Conservation (phyloP, 2,797 vertebrate species). For the Mareca strepera region DNA sequence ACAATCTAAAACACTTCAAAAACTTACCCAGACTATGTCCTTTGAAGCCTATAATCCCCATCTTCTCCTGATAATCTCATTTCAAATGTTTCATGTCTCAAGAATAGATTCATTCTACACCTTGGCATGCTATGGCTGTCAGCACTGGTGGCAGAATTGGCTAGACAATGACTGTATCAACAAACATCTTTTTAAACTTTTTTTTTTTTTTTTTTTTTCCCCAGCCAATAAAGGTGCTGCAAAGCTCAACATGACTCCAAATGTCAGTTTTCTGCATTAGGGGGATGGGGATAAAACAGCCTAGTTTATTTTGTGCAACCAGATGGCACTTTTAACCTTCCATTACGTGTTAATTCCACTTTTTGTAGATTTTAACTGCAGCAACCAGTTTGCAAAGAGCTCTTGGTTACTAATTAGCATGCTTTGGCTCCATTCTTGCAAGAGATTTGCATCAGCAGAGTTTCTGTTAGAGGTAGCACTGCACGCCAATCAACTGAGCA, state of each 20-base stretch:
- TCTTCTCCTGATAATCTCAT: background rate
- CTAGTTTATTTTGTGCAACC: background rate
- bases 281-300: background rate
- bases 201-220: background rate
- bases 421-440: background rate
- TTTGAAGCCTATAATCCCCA: background rate
- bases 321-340: background rate
- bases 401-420: conserved; percentile 20
- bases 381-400: background rate
- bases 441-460: conserved; percentile 10
- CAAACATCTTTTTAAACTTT: background rate
- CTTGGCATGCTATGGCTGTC: background rate
- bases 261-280: background rate
- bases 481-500: background rate
- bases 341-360: background rate
- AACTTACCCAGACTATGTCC: background rate
- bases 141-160: background rate
- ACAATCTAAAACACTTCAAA: background rate
- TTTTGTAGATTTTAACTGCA: background rate
- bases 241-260: background rate
- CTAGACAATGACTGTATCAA: background rate
- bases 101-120: background rate
- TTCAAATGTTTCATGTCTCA: background rate
- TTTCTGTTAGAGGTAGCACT: background rate
- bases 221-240: background rate